phyloP scores from a whole-genome alignment of 1,140 invertebrate genomes.

The Heliconius congener region DNA sequence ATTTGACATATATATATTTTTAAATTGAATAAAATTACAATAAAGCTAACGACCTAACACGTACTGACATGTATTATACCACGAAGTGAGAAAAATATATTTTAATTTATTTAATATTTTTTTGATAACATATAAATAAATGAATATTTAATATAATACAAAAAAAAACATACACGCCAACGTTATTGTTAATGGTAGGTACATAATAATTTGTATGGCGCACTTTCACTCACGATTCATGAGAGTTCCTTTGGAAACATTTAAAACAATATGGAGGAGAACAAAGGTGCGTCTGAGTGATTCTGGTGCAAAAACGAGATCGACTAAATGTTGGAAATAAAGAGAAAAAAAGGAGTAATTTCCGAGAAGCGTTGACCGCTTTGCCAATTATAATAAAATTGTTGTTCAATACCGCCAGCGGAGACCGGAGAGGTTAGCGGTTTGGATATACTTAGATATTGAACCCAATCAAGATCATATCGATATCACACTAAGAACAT shows the following conservation, averaged over 20 bases:
- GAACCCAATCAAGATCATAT: constrained; percentile 23
- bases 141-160: background rate
- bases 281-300: constrained; percentile 65
- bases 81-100: background rate
- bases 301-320: constrained; percentile 71
- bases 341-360: constrained; percentile 59
- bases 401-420: constrained; percentile 69
- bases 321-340: constrained; percentile 67
- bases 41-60: background rate
- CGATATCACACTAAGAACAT: constrained; percentile 21
- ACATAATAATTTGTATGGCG: constrained; percentile 22
- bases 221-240: constrained; percentile 54
- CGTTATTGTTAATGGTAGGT: background rate
- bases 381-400: constrained; percentile 77
- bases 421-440: constrained; percentile 62
- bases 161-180: background rate
- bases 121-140: background rate
- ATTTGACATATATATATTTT: background rate
- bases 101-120: background rate
- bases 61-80: background rate
- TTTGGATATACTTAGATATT: constrained; percentile 51
- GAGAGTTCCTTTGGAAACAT: constrained; percentile 53
- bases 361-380: constrained; percentile 73
- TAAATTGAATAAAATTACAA: background rate
- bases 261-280: constrained; percentile 72